Evolutionary conservation across 2,113 vertebrate genomes (phyloP), one percentile per base, ranked within the genome.

Genomic region (Hoplias malabaricus): DNA sequence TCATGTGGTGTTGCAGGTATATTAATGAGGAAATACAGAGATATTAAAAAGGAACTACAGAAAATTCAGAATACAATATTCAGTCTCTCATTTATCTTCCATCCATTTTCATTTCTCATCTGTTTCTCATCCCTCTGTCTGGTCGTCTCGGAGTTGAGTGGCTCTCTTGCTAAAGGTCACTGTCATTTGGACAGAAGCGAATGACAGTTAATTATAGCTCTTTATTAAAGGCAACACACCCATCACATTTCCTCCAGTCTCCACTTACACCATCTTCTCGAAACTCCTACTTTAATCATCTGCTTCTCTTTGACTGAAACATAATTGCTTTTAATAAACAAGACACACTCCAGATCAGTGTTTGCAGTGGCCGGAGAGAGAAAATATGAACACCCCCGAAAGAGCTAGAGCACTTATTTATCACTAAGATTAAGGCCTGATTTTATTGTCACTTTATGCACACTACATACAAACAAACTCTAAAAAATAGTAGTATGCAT

Each of bases 141-240:
- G 66, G n/a, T n/a, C 59, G 67, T 66, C 54, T 2, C 34, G n/a
- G n/a, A n/a, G n/a, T n/a, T n/a, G 75, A 84, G 80, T 56, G 65
- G 77, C 75, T 79, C 63, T 82, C 62, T 71, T 78, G 70, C 62
- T 73, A 86, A 86, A 86, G 84, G 82, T 84, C 82, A 80, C 72
- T 68, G 68, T 86, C 84, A 73, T 74, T 79, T 79, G 65, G 78
- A 77, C 71, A 75, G 71, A 79, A 73, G 63, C 50, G 81, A 83
- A 84, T 57, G 80, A 74, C 78, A 80, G 68, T 69, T 83, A 76
- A 83, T 83, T 83, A 77, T 83, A 83, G 54, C 54, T 31, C 8
- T 34, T 69, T 46, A 80, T 76, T 83, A 83, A 80, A 56, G 59
- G 48, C 79, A 75, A 73, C 38, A 48, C 33, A 48, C 34, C 40